Conservation (phyloP, 2,113 vertebrate species). For the Oncorhynchus mykiss region DNA sequence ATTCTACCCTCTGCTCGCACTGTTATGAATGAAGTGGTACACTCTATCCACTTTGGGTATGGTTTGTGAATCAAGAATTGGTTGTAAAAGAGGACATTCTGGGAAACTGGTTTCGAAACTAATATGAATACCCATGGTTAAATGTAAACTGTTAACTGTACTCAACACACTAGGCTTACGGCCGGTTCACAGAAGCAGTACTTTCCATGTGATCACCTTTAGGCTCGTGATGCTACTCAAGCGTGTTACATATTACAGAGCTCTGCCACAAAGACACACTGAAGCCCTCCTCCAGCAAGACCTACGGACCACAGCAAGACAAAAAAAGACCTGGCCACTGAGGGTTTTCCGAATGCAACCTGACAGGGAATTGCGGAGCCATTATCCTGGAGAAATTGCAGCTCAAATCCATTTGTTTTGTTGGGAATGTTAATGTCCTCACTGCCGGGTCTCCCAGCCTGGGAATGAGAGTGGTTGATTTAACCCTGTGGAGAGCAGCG, state of each 20-base stretch:
- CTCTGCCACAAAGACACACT: constrained; percentile 43
- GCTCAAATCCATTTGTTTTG: constrained; percentile 47
- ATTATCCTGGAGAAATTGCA: constrained; percentile 51
- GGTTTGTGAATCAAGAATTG: background rate
- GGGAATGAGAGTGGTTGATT: constrained; percentile 7
- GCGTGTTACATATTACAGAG: constrained; percentile 7
- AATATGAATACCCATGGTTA: background rate
- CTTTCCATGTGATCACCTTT: background rate
- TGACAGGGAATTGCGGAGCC: constrained; percentile 46
- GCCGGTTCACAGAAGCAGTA: constrained; percentile 7
- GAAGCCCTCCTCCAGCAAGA: constrained; percentile 22
- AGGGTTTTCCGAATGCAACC: constrained; percentile 29
- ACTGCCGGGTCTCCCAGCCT: constrained; percentile 19
- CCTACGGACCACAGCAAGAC: constrained; percentile 11
- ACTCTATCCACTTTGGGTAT: background rate
- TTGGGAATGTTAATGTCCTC: constrained; percentile 36
- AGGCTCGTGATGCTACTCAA: background rate
- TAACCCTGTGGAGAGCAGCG: constrained; percentile 24
- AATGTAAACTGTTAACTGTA: constrained; percentile 31
- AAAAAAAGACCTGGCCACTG: constrained; percentile 45
- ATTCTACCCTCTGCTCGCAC: background rate
- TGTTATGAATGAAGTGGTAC: background rate
- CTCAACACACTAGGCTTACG: constrained; percentile 27
- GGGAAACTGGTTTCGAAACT: background rate
- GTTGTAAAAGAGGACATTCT: background rate